A percentile compares a stretch with the other conserved stretches of the same genome.
These are phyloP conservation scores for Trematomus bernacchii DNA, from an alignment of 2,797 vertebrate species.

Conservation along the genomic window DNA sequence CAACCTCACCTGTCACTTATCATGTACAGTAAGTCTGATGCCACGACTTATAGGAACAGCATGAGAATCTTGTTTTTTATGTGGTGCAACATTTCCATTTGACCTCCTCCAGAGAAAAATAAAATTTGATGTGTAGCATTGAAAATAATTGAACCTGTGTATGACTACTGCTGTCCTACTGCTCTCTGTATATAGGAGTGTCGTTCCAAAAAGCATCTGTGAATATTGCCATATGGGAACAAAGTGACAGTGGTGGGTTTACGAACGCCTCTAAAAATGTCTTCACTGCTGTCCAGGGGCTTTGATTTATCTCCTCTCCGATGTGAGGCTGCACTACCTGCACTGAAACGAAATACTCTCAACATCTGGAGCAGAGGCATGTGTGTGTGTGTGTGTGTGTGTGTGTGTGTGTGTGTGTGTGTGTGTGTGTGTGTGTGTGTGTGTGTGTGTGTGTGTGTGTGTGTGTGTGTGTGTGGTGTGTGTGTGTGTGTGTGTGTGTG, in stretches of 20 bases:
- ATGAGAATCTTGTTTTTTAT: conserved; percentile 20
- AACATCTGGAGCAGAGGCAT: conserved; percentile 70
- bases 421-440: conserved; percentile 6
- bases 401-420: conserved; percentile 5
- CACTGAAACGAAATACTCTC: conserved; percentile 67
- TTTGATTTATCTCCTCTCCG: conserved; percentile 74
- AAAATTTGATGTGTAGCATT: conserved; percentile 39
- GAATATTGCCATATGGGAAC: conserved; percentile 75
- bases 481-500: too few species aligned
- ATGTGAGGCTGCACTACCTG: conserved; percentile 62
- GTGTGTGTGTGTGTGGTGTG: conserved; percentile 5
- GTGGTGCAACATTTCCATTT: conserved; percentile 34
- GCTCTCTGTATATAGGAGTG: conserved; percentile 14
- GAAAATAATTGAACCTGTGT: conserved; percentile 41
- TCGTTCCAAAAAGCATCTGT: conserved; percentile 57
- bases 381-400: conserved; percentile 14
- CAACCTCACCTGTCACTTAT: not conserved
- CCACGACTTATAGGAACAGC: not conserved
- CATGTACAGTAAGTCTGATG: not conserved
- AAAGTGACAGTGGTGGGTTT: conserved; percentile 68
- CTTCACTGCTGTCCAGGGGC: conserved; percentile 71
- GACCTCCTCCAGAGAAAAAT: conserved; percentile 33
- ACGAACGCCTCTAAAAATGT: conserved; percentile 80
- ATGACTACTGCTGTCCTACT: conserved; percentile 2
- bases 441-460: conserved; percentile 12